Evolutionary conservation across 2,888 invertebrate genomes (phyloP).

Genomic region (Oscheius myriophilus): DNA sequence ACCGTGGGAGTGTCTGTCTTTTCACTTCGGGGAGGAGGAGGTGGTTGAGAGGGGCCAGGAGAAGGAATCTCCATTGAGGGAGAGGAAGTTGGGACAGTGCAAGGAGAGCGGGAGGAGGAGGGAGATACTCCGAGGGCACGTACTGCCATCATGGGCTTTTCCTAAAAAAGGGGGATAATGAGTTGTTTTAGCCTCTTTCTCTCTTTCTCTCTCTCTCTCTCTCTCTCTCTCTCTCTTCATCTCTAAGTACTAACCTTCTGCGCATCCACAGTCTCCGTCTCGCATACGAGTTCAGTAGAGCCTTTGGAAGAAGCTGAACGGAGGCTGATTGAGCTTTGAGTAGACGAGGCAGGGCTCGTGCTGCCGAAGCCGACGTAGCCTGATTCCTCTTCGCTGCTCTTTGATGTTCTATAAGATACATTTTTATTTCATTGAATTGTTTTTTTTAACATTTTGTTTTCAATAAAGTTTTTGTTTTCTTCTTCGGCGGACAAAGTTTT

Average conservation of each 20-base stretch:
- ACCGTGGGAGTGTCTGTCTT: slow-evolving; percentile 31
- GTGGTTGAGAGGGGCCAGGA: slow-evolving; percentile 1
- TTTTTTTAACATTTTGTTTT: not conserved
- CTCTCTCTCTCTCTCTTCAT: no score
- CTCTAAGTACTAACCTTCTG: not conserved
- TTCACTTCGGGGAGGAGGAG: slow-evolving; percentile 24
- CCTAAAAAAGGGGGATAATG: slow-evolving; percentile 23
- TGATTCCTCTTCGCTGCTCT: slow-evolving; percentile 58
- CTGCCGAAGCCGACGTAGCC: slow-evolving; percentile 57
- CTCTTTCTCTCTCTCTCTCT: no score
- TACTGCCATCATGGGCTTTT: slow-evolving; percentile 57
- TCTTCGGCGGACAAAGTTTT: no score
- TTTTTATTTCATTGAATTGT: not conserved
- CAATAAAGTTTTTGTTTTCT: no score
- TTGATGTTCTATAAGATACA: slow-evolving; percentile 38
- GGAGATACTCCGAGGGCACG: slow-evolving; percentile 48
- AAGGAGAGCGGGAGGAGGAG: slow-evolving; percentile 15
- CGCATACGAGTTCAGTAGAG: slow-evolving; percentile 21
- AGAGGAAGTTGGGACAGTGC: slow-evolving; percentile 4
- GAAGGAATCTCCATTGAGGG: slow-evolving; percentile 6
- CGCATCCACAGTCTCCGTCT: not conserved
- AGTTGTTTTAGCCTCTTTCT: no score
- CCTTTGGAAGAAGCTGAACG: slow-evolving; percentile 47
- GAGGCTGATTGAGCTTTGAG: slow-evolving; percentile 49
- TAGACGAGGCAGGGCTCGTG: slow-evolving; percentile 55